Percentiles rank a stretch among this genome's conserved stretches.
Conservation (phyloP, 2,888 invertebrate genomes). For the Clostera curtula region DNA sequence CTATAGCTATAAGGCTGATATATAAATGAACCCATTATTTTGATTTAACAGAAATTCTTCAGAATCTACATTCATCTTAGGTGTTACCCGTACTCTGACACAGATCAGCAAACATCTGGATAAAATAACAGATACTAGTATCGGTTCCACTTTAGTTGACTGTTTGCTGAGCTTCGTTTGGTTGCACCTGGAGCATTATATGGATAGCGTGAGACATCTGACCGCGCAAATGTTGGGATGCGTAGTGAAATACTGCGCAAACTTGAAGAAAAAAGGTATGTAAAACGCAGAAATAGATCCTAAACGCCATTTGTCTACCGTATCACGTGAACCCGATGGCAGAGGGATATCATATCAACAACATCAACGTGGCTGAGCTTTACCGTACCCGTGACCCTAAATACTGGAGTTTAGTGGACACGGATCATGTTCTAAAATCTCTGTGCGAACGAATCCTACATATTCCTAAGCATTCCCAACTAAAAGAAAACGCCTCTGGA, state of each 20-base stretch:
- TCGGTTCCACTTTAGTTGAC: slow-evolving; percentile 24
- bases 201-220: slow-evolving; percentile 79
- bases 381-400: no score
- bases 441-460: no score
- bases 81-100: slow-evolving; percentile 42
- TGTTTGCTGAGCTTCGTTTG: slow-evolving; percentile 58
- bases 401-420: no score
- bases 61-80: slow-evolving; percentile 42
- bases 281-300: no score
- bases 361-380: no score
- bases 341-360: no score
- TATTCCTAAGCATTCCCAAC: no score
- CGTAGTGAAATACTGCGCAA: slow-evolving; percentile 37
- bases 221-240: slow-evolving; percentile 58
- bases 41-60: slow-evolving; percentile 42
- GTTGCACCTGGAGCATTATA: slow-evolving; percentile 76
- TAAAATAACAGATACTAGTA: slow-evolving; percentile 4
- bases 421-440: no score
- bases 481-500: no score
- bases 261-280: slow-evolving; percentile 40
- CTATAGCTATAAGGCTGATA: background rate
- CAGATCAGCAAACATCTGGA: slow-evolving; percentile 37
- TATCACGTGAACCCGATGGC: no score
- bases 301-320: no score
- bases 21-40: background rate